Evolutionary conservation across 2,888 invertebrate genomes (phyloP), one percentile per base, ranked within the genome.

Genomic region (Sylvicola cinctus): DNA sequence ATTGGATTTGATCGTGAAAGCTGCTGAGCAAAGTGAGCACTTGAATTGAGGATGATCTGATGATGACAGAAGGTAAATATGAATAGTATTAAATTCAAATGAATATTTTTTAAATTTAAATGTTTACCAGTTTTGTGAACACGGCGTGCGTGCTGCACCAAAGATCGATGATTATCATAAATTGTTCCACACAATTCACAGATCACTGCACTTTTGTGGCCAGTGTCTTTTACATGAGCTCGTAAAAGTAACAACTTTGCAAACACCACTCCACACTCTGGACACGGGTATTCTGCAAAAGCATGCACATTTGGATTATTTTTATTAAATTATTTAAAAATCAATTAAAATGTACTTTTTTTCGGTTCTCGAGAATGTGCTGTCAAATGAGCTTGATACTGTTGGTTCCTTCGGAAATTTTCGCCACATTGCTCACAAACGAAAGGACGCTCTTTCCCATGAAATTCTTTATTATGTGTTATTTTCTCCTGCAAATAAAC

Each of bases 371-470:
- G 55, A 42, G 48, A 51, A 47, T 58, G 58, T 41, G 55, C 52
- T 45, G 56, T 54, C 38, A 57, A 53, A 42, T 58, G 58, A 35
- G 54, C 56, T 39, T 52, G 54, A 41, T 55, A 58, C 42, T 58
- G 58, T 39, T 58, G 58, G 16, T 54, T 50, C 15, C 58, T 48
- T 12, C 55, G 52, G 41, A 56, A 58, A 26, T 56, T 56, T 41
- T 58, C 58, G 23, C 58, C 58, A 38, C 58, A 58, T 29, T 52
- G 53, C 35, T 55, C 55, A 37, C 58, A 58, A 20, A 58, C 53
- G 41, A 56, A 57, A 23, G 58, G 58, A 44, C 49, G 57, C 44
- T 58, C 55, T 42, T 58, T 54, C 11, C 48, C 48, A 36, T 58
- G 58, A 44, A 54, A 46, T 27, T 49, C 49, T 34, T 52, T 50